Conservation (phyloP, 2,113 vertebrate genomes). For the Zosterops lateralis region DNA sequence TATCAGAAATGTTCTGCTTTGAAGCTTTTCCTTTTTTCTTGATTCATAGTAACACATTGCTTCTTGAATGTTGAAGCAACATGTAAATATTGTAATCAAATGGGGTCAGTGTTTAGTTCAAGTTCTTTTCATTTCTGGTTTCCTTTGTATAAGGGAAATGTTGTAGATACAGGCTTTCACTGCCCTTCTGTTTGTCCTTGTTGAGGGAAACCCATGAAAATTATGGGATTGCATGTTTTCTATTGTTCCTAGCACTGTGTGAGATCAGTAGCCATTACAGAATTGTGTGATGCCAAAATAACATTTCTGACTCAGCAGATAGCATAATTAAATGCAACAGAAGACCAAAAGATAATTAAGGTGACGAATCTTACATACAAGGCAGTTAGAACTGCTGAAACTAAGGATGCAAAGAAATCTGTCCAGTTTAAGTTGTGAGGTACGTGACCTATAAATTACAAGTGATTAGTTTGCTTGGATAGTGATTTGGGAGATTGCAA, state of each 20-base stretch:
- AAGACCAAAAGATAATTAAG: not conserved
- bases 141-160: not conserved
- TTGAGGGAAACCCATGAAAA: not conserved
- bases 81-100: not conserved
- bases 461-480: not conserved
- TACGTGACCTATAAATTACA: not conserved
- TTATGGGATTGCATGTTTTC: not conserved
- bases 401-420: not conserved
- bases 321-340: not conserved
- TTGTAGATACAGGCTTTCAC: not conserved
- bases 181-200: not conserved
- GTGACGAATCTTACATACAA: not conserved
- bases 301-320: not conserved
- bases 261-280: not conserved
- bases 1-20: not conserved
- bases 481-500: fast-evolving
- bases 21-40: not conserved
- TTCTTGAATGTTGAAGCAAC: not conserved
- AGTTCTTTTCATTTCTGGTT: not conserved
- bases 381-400: not conserved
- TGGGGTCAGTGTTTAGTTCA: not conserved
- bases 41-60: not conserved
- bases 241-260: not conserved
- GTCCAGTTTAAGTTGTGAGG: not conserved
- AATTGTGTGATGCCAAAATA: not conserved